Evolutionary conservation across 2,797 vertebrate genomes (phyloP).

Genomic region (Tenualosa thibaudeaui): DNA sequence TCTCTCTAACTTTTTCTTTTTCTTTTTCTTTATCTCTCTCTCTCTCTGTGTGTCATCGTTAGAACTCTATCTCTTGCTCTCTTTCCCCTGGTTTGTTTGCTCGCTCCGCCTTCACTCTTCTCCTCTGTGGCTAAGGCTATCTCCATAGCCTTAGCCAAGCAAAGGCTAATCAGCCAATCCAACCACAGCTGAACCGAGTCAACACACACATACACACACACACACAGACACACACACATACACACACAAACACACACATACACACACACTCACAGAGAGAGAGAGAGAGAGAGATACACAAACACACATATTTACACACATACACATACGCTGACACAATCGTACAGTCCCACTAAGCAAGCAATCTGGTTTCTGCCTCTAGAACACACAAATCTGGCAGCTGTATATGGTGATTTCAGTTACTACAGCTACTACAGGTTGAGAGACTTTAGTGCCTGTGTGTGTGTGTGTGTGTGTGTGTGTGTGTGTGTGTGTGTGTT

Average conservation of each 20-base stretch:
- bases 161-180: slow-evolving; percentile 12
- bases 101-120: slow-evolving; percentile 3
- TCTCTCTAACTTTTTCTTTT: slow-evolving; percentile 28
- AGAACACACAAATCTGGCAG: not conserved
- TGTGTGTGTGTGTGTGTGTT: slow-evolving; percentile 4
- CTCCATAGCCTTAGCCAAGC: slow-evolving; percentile 27
- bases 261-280: not conserved
- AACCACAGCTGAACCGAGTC: slow-evolving; percentile 29
- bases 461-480: slow-evolving; percentile 22
- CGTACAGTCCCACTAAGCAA: not conserved
- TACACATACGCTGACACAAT: not conserved
- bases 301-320: not conserved
- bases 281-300: no score
- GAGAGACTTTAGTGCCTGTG: not conserved
- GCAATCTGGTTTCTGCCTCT: not conserved
- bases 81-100: slow-evolving; percentile 25
- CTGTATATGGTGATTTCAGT: not conserved
- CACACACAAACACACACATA: slow-evolving; percentile 33
- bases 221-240: slow-evolving; percentile 36
- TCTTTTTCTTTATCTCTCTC: slow-evolving; percentile 30
- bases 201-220: slow-evolving; percentile 32
- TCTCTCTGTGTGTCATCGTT: slow-evolving; percentile 5
- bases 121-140: slow-evolving; percentile 30
- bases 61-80: slow-evolving; percentile 24
- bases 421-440: not conserved